These are phyloP conservation scores for Lophius americanus DNA, from an alignment of 2,797 vertebrate genomes.

Conservation along the genomic window DNA sequence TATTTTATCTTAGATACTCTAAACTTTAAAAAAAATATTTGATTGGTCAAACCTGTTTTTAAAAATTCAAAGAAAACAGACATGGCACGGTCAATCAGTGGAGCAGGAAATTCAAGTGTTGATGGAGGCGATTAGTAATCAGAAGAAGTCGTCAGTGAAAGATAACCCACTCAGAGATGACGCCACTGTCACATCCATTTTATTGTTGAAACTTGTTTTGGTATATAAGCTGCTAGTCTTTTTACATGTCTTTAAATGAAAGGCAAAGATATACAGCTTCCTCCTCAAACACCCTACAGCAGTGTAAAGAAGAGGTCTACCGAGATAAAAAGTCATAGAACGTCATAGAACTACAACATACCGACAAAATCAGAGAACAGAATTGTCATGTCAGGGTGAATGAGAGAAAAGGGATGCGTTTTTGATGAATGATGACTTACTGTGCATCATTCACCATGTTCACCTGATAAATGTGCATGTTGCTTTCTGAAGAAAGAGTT, in stretches of 20 bases:
- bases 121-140: no score
- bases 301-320: conserved; percentile 71
- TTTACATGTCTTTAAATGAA: conserved; percentile 66
- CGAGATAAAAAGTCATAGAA: conserved; percentile 60
- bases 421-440: conserved; percentile 44
- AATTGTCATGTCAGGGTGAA: conserved; percentile 28
- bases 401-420: conserved; percentile 31
- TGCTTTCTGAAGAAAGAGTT: conserved; percentile 38
- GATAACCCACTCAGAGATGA: not conserved
- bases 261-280: conserved; percentile 74
- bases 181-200: conserved; percentile 75
- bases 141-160: conserved; percentile 2
- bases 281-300: conserved; percentile 75
- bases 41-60: no score
- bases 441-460: conserved; percentile 20
- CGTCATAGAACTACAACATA: conserved; percentile 55
- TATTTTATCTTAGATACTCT: no score
- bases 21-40: no score
- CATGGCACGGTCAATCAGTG: no score
- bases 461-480: conserved; percentile 34
- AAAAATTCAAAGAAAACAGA: no score
- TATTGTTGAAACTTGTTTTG: conserved; percentile 83
- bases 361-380: conserved; percentile 51
- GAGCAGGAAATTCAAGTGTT: no score
- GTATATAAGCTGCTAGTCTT: conserved; percentile 74